A percentile compares a stretch with the other conserved stretches of the same genome.
Conservation (phyloP, 2,888 invertebrate species). For the Mechanitis mazaeus region DNA sequence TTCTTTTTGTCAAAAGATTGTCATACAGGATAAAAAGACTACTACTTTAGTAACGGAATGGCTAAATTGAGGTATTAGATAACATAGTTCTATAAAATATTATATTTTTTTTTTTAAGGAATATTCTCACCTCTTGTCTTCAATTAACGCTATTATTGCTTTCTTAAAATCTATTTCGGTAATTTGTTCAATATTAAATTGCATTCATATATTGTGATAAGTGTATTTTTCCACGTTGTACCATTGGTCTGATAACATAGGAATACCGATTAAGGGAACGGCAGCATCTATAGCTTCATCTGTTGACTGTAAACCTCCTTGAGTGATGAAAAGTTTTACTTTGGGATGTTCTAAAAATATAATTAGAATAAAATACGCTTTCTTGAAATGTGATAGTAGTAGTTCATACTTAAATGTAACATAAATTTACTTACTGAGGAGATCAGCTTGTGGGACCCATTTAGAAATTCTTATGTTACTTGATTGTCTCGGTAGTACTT, state of each 20-base stretch:
- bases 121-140: slow-evolving; percentile 31
- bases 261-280: slow-evolving; percentile 50
- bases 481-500: slow-evolving; percentile 37
- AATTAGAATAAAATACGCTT: neutral
- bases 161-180: slow-evolving; percentile 34
- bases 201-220: slow-evolving; percentile 39
- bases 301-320: slow-evolving; percentile 56
- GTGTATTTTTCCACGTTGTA: slow-evolving; percentile 45
- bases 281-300: slow-evolving; percentile 52
- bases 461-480: slow-evolving; percentile 42
- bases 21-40: too few relatives aligned
- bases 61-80: too few relatives aligned
- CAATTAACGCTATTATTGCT: slow-evolving; percentile 33
- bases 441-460: slow-evolving; percentile 47
- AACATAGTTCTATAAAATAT: too few relatives aligned
- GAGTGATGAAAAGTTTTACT: slow-evolving; percentile 50
- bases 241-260: slow-evolving; percentile 53
- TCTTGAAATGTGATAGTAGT: too few relatives aligned
- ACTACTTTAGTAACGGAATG: too few relatives aligned
- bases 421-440: slow-evolving; percentile 40
- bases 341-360: slow-evolving; percentile 49
- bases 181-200: slow-evolving; percentile 37
- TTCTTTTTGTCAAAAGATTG: too few relatives aligned
- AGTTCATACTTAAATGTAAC: too few relatives aligned
- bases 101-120: too few relatives aligned